Conservation (phyloP, 2,888 invertebrate genomes). For the Dendrolimus houi region DNA sequence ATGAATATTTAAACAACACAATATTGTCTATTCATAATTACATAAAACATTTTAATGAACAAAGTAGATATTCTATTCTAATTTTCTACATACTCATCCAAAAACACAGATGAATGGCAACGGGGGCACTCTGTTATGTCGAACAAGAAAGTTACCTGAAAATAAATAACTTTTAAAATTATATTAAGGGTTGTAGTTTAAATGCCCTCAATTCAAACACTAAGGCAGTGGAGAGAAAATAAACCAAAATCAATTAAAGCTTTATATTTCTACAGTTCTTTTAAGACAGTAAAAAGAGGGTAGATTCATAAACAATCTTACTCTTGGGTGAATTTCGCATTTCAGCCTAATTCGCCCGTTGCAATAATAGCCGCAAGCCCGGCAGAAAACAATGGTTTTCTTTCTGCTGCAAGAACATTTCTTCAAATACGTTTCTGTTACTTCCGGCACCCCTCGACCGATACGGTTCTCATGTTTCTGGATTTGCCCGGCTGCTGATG, state of each 20-base stretch:
- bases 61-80: not conserved
- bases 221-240: not conserved
- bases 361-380: constrained; percentile 62
- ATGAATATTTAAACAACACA: too few relatives aligned
- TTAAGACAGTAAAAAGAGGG: not conserved
- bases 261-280: not conserved
- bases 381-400: constrained; percentile 61
- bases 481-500: constrained; percentile 49
- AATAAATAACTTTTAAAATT: constrained; percentile 11
- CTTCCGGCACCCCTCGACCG: constrained; percentile 58
- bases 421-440: constrained; percentile 33
- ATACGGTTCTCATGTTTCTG: constrained; percentile 34
- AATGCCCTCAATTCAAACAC: too few relatives aligned
- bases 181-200: too few relatives aligned
- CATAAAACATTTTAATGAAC: too few relatives aligned
- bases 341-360: constrained; percentile 60
- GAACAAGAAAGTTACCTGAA: constrained; percentile 65
- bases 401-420: constrained; percentile 55
- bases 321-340: constrained; percentile 57
- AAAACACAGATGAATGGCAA: constrained; percentile 53
- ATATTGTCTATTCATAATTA: too few relatives aligned
- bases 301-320: constrained; percentile 23
- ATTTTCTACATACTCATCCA: constrained; percentile 48
- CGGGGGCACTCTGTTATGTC: constrained; percentile 68
- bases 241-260: not conserved